phyloP scores from a whole-genome alignment of 2,797 vertebrate species.

The Cheirogaleus major region DNA sequence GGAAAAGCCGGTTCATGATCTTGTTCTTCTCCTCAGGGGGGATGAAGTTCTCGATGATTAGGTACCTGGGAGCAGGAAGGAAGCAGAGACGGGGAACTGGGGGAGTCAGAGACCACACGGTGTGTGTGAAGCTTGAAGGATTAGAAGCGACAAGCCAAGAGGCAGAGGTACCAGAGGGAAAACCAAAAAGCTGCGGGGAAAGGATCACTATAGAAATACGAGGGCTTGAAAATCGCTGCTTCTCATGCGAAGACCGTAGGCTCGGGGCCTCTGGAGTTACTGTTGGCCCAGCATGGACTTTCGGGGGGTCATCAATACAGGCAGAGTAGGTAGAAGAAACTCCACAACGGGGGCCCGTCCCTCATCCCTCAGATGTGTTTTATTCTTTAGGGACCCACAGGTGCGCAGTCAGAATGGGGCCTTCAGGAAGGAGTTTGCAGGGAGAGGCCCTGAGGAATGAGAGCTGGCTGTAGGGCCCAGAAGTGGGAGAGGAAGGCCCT shows the following conservation, averaged over 20 bases:
- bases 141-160: background rate
- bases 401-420: background rate
- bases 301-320: background rate
- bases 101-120: rapidly evolving
- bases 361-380: background rate
- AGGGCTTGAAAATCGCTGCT: background rate
- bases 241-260: background rate
- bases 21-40: constrained; percentile 99
- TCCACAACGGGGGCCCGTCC: background rate
- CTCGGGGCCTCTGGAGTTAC: background rate
- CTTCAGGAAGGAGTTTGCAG: background rate
- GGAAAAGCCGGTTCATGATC: constrained; percentile 95
- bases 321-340: background rate
- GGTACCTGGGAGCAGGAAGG: constrained; percentile 86
- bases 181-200: background rate
- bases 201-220: background rate
- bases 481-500: constrained; percentile 52
- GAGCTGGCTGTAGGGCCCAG: background rate
- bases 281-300: background rate
- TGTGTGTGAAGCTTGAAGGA: background rate
- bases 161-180: background rate
- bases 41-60: constrained; percentile 98
- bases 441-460: background rate
- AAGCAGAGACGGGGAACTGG: background rate
- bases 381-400: background rate